A percentile compares a stretch with the other conserved stretches of the same genome.
Evolutionary conservation across 2,797 vertebrate species (phyloP).

Genomic region (Cryptoblepharus egeriae): DNA sequence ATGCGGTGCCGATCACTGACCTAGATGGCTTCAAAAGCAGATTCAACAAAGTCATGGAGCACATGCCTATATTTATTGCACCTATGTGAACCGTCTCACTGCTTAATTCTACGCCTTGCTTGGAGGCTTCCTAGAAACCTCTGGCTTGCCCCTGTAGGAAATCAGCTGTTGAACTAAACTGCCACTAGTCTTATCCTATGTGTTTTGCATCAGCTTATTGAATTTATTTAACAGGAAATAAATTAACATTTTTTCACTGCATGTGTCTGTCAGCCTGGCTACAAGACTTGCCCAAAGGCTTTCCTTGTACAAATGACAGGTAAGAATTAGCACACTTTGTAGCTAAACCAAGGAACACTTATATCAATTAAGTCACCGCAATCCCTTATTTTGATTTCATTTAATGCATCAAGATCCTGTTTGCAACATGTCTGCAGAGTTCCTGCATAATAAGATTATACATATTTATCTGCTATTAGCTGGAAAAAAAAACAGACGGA

Average conservation of each 20-base stretch:
- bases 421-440: background rate
- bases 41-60: too few relatives aligned
- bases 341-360: background rate
- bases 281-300: background rate
- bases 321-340: background rate
- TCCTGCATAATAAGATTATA: conserved; percentile 7
- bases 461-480: conserved; percentile 51
- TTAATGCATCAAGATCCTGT: background rate
- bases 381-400: background rate
- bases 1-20: too few relatives aligned
- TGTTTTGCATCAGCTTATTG: conserved; percentile 35
- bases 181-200: too few relatives aligned
- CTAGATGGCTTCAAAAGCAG: too few relatives aligned
- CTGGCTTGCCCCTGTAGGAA: too few relatives aligned
- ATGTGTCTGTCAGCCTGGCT: background rate
- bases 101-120: too few relatives aligned
- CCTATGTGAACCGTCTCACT: too few relatives aligned
- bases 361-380: background rate
- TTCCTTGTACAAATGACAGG: background rate
- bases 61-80: too few relatives aligned
- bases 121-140: too few relatives aligned
- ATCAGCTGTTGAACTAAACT: too few relatives aligned
- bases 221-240: conserved; percentile 8
- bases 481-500: conserved; percentile 38
- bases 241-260: conserved; percentile 7